A percentile compares a stretch with the other conserved stretches of the same genome.
These are phyloP conservation scores for Chaetodon auriga DNA, from an alignment of 2,113 vertebrate species.

Conservation along the genomic window DNA sequence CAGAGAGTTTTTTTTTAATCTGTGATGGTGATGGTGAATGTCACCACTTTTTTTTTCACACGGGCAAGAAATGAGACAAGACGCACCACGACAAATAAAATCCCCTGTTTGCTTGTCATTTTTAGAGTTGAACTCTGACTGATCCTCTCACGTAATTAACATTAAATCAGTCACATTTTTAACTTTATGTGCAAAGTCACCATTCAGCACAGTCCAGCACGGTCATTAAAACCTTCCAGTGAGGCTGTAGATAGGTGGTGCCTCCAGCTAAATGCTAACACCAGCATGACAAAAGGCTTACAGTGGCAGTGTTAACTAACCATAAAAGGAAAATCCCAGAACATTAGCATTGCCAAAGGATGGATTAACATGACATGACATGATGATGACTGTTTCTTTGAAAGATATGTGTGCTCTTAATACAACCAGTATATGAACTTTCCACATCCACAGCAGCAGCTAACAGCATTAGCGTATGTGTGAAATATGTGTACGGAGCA, in stretches of 20 bases:
- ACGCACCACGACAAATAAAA: neutral
- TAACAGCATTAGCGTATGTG: neutral
- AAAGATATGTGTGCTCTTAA: neutral
- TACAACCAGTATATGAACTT: neutral
- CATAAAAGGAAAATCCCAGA: neutral
- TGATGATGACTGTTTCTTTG: neutral
- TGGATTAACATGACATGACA: too few species aligned
- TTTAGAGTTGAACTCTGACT: constrained; percentile 10
- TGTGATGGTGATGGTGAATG: neutral
- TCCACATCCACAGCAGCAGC: neutral
- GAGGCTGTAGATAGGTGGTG: too few species aligned
- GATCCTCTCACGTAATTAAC: neutral
- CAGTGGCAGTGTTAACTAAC: neutral
- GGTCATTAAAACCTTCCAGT: neutral
- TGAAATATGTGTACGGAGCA: neutral
- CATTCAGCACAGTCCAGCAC: neutral
- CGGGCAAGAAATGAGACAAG: constrained; percentile 8
- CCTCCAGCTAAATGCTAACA: too few species aligned
- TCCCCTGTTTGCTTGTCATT: neutral
- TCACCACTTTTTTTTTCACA: neutral
- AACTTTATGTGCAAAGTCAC: neutral
- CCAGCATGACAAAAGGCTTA: too few species aligned
- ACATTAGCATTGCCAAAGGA: neutral
- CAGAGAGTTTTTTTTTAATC: constrained; percentile 5
- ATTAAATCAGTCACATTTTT: neutral